Percentiles rank a stretch among this genome's conserved stretches.
These are phyloP conservation scores for Myopa tessellatipennis DNA, from an alignment of 2,888 invertebrate genomes.

Conservation along the genomic window DNA sequence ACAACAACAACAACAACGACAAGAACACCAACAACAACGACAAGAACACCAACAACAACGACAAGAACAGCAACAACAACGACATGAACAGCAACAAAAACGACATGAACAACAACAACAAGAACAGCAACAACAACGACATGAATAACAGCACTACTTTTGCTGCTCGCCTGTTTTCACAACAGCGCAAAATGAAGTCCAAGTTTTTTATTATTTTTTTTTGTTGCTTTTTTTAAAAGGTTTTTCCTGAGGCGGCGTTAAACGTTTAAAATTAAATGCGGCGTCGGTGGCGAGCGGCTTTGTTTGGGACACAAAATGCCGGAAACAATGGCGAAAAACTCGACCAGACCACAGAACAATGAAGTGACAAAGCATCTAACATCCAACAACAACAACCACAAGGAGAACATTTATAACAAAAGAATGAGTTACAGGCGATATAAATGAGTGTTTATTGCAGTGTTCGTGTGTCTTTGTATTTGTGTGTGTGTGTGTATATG, in stretches of 20 bases:
- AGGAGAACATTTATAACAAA: not conserved
- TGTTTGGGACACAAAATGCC: slow-evolving; percentile 23
- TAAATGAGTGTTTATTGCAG: not conserved
- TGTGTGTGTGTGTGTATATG: too few relatives aligned
- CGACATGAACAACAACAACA: not conserved
- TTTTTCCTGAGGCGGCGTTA: not conserved
- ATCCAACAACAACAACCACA: not conserved
- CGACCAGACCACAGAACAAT: slow-evolving; percentile 4
- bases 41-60: not conserved
- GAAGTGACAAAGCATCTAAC: not conserved
- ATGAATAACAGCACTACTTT: not conserved
- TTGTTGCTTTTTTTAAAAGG: too few relatives aligned
- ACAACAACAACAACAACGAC: slow-evolving; percentile 1
- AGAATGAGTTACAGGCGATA: not conserved
- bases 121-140: not conserved
- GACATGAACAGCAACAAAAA: not conserved
- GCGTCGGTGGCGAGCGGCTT: not conserved
- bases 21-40: not conserved
- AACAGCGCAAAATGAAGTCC: not conserved
- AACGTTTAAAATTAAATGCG: slow-evolving; percentile 1
- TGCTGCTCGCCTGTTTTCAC: not conserved
- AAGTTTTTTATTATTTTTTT: not conserved
- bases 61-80: not conserved
- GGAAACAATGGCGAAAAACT: slow-evolving; percentile 21
- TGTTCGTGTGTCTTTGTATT: not conserved